Conservation (phyloP, 2,113 vertebrate species). For the Panthera leo region DNA sequence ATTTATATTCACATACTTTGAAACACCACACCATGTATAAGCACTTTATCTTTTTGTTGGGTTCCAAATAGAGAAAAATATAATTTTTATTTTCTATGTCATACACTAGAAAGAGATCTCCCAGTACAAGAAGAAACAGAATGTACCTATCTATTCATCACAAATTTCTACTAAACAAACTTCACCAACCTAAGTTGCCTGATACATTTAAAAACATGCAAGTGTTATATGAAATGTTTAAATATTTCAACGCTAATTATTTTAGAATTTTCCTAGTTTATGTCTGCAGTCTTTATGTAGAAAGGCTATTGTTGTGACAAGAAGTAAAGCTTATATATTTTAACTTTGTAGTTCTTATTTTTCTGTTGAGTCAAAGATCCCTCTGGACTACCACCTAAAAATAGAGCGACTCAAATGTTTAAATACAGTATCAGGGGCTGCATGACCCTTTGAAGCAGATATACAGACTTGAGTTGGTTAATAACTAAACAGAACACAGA, state of each 20-base stretch:
- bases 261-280: not conserved
- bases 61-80: not conserved
- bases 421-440: not conserved
- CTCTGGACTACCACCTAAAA: not conserved
- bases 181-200: not conserved
- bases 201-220: not conserved
- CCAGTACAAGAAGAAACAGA: not conserved
- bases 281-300: not conserved
- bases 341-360: not conserved
- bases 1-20: not conserved
- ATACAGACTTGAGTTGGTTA: not conserved
- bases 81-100: slow-evolving; percentile 1
- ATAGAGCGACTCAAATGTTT: not conserved
- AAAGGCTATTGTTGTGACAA: not conserved
- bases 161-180: not conserved
- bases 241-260: not conserved
- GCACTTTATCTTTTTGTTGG: not conserved
- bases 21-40: not conserved
- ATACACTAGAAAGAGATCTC: not conserved
- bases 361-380: not conserved
- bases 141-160: not conserved
- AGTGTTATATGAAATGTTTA: not conserved
- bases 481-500: not conserved
- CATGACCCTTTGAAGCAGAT: not conserved
- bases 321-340: not conserved